Conservation (phyloP, 2,888 invertebrate genomes). For the Leptogaster cylindrica region DNA sequence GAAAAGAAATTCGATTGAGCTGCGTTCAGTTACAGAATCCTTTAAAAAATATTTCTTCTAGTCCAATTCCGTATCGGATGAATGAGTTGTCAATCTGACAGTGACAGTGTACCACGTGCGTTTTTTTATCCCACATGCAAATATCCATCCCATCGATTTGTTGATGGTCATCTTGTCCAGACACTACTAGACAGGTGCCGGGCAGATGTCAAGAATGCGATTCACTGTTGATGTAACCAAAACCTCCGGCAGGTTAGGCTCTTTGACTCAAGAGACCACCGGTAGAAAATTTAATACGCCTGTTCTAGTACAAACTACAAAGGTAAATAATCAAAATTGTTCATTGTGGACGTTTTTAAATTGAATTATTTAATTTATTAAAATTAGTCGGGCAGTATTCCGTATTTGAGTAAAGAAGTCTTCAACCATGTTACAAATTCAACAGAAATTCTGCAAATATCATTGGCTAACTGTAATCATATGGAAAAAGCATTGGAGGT, state of each 20-base stretch:
- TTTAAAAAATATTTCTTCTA: not conserved
- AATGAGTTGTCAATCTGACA: constrained; percentile 25
- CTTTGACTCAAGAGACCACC: constrained; percentile 65
- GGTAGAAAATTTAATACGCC: constrained; percentile 74
- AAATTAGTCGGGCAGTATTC: constrained; percentile 78
- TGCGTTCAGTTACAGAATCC: constrained; percentile 20
- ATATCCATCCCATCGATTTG: constrained; percentile 28
- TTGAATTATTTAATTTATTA: constrained; percentile 19
- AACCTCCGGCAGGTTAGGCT: constrained; percentile 73
- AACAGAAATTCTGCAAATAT: constrained; percentile 72
- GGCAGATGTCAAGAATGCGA: constrained; percentile 66
- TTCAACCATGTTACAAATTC: constrained; percentile 69
- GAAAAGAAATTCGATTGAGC: no score
- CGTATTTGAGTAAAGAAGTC: constrained; percentile 81
- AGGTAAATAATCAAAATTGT: constrained; percentile 62
- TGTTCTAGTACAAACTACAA: constrained; percentile 75
- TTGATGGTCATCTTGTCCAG: constrained; percentile 20
- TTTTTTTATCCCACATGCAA: constrained; percentile 37
- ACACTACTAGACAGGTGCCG: constrained; percentile 36
- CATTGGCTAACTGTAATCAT: constrained; percentile 72
- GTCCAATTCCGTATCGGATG: not conserved
- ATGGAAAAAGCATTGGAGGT: constrained; percentile 70
- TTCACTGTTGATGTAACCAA: constrained; percentile 69
- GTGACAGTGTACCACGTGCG: constrained; percentile 37
- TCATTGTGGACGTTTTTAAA: not conserved